Conservation (phyloP, 2,113 vertebrate genomes). For the Chaetodon auriga region DNA sequence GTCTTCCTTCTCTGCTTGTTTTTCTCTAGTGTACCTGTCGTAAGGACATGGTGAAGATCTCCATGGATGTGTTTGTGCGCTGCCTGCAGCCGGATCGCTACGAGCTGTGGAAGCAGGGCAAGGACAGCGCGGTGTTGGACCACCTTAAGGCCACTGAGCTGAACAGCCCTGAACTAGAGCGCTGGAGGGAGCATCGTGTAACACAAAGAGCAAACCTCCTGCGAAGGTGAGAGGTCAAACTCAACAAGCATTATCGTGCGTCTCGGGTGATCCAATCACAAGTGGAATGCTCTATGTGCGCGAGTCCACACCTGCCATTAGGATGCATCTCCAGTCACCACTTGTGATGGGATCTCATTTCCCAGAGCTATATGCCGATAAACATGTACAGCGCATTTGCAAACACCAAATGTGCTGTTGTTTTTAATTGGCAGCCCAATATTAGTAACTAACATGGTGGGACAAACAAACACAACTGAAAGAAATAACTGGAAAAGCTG, state of each 20-base stretch:
- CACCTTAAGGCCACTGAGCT: slow-evolving; percentile 91
- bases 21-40: slow-evolving; percentile 91
- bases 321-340: no score
- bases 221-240: slow-evolving; percentile 84
- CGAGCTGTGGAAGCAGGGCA: slow-evolving; percentile 95
- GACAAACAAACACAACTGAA: no score
- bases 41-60: slow-evolving; percentile 99
- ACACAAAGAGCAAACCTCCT: slow-evolving; percentile 87
- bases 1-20: not conserved
- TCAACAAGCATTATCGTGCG: not conserved
- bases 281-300: no score
- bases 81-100: slow-evolving; percentile 95
- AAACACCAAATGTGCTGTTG: no score
- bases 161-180: slow-evolving; percentile 89
- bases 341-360: no score
- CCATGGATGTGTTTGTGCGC: slow-evolving; percentile 98
- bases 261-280: no score
- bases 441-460: no score
- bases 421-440: no score
- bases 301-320: no score
- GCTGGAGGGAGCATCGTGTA: slow-evolving; percentile 90
- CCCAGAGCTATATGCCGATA: no score
- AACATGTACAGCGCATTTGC: no score
- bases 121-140: slow-evolving; percentile 89
- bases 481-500: no score